phyloP scores from a whole-genome alignment of 2,888 invertebrate genomes.

The Steromphala cineraria region DNA sequence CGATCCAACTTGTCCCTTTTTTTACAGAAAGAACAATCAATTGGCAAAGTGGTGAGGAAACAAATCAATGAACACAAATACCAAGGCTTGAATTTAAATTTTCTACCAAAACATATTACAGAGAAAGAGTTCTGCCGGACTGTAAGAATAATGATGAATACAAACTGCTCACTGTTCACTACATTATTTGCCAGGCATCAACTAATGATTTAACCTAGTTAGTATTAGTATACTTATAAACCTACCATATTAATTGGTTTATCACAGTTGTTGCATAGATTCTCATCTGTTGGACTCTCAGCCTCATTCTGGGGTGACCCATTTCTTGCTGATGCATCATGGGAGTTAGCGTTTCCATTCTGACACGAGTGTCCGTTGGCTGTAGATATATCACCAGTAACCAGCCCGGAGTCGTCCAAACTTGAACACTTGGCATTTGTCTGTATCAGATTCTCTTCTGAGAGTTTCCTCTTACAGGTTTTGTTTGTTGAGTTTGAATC shows the following conservation, averaged over 20 bases:
- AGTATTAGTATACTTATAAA: background rate
- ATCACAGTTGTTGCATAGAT: conserved; percentile 2
- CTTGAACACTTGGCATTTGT: background rate
- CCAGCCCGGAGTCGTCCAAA: background rate
- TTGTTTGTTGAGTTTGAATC: background rate
- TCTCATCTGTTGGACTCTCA: background rate
- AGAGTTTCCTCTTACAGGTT: background rate
- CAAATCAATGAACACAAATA: too few relatives aligned
- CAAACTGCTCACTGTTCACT: too few relatives aligned
- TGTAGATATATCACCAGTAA: background rate
- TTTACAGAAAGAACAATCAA: too few relatives aligned
- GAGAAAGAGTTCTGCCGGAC: too few relatives aligned
- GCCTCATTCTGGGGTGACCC: background rate
- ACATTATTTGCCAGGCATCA: too few relatives aligned
- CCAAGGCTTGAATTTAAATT: too few relatives aligned
- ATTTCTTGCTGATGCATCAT: background rate
- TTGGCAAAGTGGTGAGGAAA: too few relatives aligned
- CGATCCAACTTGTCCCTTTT: too few relatives aligned
- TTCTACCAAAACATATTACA: too few relatives aligned
- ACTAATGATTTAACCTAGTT: too few relatives aligned
- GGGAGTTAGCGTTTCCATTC: background rate
- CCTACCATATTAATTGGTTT: background rate
- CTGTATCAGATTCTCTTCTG: background rate
- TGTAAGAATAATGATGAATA: too few relatives aligned
- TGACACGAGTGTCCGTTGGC: background rate